phyloP scores from a whole-genome alignment of 2,888 invertebrate species.

The Drosophila nigricruria region DNA sequence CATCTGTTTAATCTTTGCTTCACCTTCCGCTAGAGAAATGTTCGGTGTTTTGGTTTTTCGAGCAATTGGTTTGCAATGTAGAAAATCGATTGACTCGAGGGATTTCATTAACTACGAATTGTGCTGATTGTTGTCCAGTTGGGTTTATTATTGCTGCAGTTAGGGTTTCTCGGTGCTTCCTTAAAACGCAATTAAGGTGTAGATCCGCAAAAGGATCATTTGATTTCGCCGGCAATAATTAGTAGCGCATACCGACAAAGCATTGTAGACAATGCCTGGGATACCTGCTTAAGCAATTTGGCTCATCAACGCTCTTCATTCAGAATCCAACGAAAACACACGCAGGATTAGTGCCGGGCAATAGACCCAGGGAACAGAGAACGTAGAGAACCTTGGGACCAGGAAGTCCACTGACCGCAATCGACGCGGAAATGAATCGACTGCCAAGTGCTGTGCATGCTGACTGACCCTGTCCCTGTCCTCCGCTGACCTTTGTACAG shows the following conservation, averaged over 20 bases:
- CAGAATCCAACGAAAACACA: slow-evolving; percentile 54
- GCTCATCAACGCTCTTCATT: slow-evolving; percentile 59
- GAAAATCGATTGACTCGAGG: slow-evolving; percentile 70
- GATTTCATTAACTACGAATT: slow-evolving; percentile 56
- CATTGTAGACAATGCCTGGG: slow-evolving; percentile 19
- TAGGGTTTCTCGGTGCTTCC: slow-evolving; percentile 12
- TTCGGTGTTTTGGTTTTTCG: slow-evolving; percentile 14
- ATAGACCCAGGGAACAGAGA: slow-evolving; percentile 14
- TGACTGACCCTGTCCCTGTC: slow-evolving; percentile 20
- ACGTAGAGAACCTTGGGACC: slow-evolving; percentile 17
- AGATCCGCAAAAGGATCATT: slow-evolving; percentile 67
- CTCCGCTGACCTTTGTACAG: slow-evolving; percentile 16
- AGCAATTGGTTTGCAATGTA: slow-evolving; percentile 69
- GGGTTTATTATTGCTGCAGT: slow-evolving; percentile 5
- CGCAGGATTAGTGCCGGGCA: slow-evolving; percentile 55
- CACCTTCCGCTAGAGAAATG: slow-evolving; percentile 30
- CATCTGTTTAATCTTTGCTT: slow-evolving; percentile 24
- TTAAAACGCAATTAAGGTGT: slow-evolving; percentile 72
- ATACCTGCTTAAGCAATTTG: slow-evolving; percentile 53
- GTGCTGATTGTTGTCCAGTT: slow-evolving; percentile 39
- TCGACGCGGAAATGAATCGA: slow-evolving; percentile 68
- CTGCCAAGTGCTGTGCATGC: slow-evolving; percentile 67
- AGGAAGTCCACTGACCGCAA: slow-evolving; percentile 78
- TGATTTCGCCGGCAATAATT: slow-evolving; percentile 59
- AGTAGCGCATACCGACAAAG: slow-evolving; percentile 55